Evolutionary conservation across 2,113 vertebrate species (phyloP).

Genomic region (Tinamus guttatus): DNA sequence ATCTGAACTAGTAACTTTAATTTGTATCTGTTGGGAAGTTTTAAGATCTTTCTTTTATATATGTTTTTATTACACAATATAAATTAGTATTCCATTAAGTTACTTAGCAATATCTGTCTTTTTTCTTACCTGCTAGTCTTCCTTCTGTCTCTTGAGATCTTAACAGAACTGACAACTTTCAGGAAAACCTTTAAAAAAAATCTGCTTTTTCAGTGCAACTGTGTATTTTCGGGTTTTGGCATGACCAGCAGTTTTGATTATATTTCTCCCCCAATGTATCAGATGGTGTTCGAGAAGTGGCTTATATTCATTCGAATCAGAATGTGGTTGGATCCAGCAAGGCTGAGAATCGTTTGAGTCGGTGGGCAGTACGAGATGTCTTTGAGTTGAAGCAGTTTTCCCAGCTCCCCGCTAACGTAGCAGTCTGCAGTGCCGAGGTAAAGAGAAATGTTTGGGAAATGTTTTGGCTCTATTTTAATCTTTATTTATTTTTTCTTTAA

Average conservation of each 20-base stretch:
- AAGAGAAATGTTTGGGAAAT: slow-evolving; percentile 25
- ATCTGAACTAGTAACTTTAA: not conserved
- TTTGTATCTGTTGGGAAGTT: not conserved
- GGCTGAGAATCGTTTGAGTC: slow-evolving; percentile 91
- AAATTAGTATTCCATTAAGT: not conserved
- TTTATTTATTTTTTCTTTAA: slow-evolving; percentile 14
- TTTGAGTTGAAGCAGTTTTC: slow-evolving; percentile 91
- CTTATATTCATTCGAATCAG: slow-evolving; percentile 94
- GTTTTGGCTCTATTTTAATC: slow-evolving; percentile 17
- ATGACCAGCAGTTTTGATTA: not conserved
- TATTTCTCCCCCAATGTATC: not conserved
- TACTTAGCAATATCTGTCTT: not conserved
- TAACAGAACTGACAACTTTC: not conserved
- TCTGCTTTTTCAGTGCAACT: not conserved
- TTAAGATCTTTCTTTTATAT: not conserved
- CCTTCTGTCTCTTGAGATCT: not conserved
- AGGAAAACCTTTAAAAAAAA: not conserved
- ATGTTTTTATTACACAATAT: not conserved
- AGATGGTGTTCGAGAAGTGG: slow-evolving; percentile 89
- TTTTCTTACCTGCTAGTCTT: not conserved
- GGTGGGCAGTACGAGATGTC: slow-evolving; percentile 87
- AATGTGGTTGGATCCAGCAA: slow-evolving; percentile 92
- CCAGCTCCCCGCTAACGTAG: slow-evolving; percentile 90
- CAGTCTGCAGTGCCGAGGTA: slow-evolving; percentile 85
- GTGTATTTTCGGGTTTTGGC: not conserved